phyloP scores from a whole-genome alignment of 2,113 vertebrate species.

The Nothoprocta pentlandii region DNA sequence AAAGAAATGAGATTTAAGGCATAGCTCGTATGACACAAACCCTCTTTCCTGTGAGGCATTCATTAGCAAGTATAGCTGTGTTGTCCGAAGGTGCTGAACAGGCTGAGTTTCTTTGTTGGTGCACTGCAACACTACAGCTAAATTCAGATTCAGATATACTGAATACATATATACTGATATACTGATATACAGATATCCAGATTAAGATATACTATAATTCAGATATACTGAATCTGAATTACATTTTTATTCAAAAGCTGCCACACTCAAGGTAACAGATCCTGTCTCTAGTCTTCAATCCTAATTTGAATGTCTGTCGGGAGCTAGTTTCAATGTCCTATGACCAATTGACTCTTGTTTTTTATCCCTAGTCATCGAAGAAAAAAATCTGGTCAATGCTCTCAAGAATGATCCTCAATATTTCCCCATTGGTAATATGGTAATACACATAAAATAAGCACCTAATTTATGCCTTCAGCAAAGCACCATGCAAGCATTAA shows the following conservation, averaged over 20 bases:
- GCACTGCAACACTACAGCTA: neutral
- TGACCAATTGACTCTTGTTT: neutral
- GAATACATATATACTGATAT: too few relatives aligned
- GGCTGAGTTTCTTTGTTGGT: neutral
- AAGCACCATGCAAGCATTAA: neutral
- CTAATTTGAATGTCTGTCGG: neutral
- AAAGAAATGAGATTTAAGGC: neutral
- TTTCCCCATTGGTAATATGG: neutral
- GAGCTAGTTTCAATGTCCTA: neutral
- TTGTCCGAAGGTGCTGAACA: neutral
- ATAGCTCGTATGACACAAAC: neutral
- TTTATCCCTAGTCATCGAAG: neutral
- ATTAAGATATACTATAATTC: neutral
- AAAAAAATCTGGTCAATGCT: neutral
- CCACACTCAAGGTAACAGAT: neutral
- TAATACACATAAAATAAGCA: neutral
- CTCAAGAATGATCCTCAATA: neutral
- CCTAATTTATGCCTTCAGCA: neutral
- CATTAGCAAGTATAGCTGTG: neutral
- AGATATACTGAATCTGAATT: too few relatives aligned
- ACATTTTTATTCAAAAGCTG: neutral
- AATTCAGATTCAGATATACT: neutral
- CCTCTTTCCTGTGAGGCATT: neutral
- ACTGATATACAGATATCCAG: too few relatives aligned
- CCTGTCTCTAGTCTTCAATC: neutral